These are phyloP conservation scores for Phrynocephalus vlangalii DNA, from an alignment of 2,797 vertebrate genomes.

Conservation along the genomic window DNA sequence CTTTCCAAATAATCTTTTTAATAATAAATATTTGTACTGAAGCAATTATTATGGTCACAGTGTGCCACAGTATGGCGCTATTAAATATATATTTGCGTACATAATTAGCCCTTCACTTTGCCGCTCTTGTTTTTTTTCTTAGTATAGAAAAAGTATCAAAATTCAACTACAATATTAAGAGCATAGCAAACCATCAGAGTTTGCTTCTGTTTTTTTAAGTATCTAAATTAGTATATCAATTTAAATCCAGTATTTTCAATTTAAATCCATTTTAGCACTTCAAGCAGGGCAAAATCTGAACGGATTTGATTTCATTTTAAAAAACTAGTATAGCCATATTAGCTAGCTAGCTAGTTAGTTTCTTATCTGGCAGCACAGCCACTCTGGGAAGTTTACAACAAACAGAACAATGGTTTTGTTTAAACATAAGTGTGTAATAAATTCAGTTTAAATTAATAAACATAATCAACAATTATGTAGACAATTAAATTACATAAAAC, in stretches of 20 bases:
- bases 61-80: constrained; percentile 59
- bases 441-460: too few relatives aligned
- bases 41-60: constrained; percentile 55
- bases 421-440: too few relatives aligned
- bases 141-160: constrained; percentile 1
- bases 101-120: constrained; percentile 57
- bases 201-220: not conserved
- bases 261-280: constrained; percentile 22
- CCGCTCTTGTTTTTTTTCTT: not conserved
- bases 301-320: not conserved
- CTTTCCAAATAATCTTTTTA: constrained; percentile 58
- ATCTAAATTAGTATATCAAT: not conserved
- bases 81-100: constrained; percentile 58
- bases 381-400: too few relatives aligned
- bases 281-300: constrained; percentile 2
- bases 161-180: not conserved
- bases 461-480: too few relatives aligned
- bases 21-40: constrained; percentile 55
- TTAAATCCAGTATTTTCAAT: not conserved
- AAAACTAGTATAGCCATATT: not conserved
- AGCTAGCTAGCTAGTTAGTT: too few relatives aligned
- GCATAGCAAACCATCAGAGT: not conserved
- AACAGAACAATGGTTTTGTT: too few relatives aligned
- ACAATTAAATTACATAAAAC: too few relatives aligned
- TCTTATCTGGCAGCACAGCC: too few relatives aligned